These are phyloP conservation scores for Gobius niger DNA, from an alignment of 2,113 vertebrate species.

Conservation along the genomic window DNA sequence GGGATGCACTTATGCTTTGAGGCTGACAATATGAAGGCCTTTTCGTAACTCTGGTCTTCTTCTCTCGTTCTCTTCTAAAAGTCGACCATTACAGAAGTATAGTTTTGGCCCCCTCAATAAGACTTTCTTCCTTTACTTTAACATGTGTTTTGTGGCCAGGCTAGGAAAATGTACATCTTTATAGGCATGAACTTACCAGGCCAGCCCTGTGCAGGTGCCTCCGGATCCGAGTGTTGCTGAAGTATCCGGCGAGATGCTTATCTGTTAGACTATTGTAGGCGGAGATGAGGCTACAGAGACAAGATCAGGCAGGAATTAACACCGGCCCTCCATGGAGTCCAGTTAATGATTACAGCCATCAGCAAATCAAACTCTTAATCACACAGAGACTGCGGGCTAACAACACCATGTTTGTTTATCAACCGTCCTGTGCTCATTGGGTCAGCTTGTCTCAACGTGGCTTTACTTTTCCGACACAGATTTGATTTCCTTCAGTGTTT, in stretches of 20 bases:
- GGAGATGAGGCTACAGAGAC: slow-evolving; percentile 77
- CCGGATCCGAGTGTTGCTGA: slow-evolving; percentile 87
- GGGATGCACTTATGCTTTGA: too few species aligned
- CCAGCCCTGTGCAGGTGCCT: slow-evolving; percentile 88
- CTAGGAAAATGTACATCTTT: not conserved
- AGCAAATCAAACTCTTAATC: slow-evolving; percentile 34
- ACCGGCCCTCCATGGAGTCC: not conserved
- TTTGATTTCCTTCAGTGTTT: slow-evolving; percentile 73
- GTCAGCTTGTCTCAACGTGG: slow-evolving; percentile 41
- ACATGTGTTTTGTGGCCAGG: too few species aligned
- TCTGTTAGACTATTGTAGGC: slow-evolving; percentile 94
- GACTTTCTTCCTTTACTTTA: too few species aligned
- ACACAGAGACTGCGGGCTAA: slow-evolving; percentile 12
- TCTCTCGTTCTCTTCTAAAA: too few species aligned
- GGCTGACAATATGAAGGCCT: too few species aligned
- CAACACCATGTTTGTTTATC: slow-evolving; percentile 41
- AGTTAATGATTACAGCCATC: slow-evolving; percentile 32
- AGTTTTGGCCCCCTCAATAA: too few species aligned
- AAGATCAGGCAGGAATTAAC: slow-evolving; percentile 20
- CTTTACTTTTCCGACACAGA: slow-evolving; percentile 56
- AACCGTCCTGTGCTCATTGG: slow-evolving; percentile 49
- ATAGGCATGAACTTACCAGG: slow-evolving; percentile 78
- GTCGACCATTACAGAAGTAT: too few species aligned
- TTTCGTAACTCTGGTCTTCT: too few species aligned
- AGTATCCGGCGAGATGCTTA: slow-evolving; percentile 90